Base-by-base conservation (phyloP, 2,113 vertebrate genomes). In the Stigmatopora argus region DNA sequence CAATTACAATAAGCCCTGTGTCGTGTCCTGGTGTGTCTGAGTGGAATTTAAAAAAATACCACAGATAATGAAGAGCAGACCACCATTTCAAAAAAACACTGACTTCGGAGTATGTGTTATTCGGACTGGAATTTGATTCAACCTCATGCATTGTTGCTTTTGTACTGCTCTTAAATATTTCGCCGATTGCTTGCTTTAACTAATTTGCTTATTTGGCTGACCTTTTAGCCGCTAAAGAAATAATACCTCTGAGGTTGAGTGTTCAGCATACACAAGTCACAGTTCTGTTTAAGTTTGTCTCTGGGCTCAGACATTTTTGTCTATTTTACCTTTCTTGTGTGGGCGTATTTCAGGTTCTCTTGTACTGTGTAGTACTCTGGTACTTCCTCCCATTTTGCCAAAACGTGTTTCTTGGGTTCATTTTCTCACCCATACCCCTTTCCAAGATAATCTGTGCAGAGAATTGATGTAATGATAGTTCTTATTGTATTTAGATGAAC, bases 401-500 rank as follows among this genome's bases (percentile, higher is more conserved):
- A 41, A 41, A 41, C 4, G 38, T 41, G 9, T 41, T 41, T 41
- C 6, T 41, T 41, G 38, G 38, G 38, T 41, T 41, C 6, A 10
- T 41, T 41, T 10, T 3, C 51, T 7, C 51, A 53, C 10, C n/a
- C 14, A 5, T 17, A 4, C 14, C 12, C 13, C 21, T 78, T 71
- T 85, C 78, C 70, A 73, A 86, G 75, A 70, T 69, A 78, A 83
- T 81, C 75, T 75, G 80, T 58, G 70, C 78, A 86, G 79, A 73
- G 85, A 87, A 55, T 48, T 21, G 13, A 55, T 23, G 11, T 3
- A 23, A 5, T 10, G 21, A 53, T 55, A 14, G 23, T 26, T 53
- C 10, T 2, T 31, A 31, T 2, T 31, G 26, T 31, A 31, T 31
- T n/a, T n/a, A n/a, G n/a, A n/a, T n/a, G n/a, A n/a, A n/a, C n/a